Conservation (phyloP, 2,797 vertebrate genomes). For the Notolepis coatsorum region DNA sequence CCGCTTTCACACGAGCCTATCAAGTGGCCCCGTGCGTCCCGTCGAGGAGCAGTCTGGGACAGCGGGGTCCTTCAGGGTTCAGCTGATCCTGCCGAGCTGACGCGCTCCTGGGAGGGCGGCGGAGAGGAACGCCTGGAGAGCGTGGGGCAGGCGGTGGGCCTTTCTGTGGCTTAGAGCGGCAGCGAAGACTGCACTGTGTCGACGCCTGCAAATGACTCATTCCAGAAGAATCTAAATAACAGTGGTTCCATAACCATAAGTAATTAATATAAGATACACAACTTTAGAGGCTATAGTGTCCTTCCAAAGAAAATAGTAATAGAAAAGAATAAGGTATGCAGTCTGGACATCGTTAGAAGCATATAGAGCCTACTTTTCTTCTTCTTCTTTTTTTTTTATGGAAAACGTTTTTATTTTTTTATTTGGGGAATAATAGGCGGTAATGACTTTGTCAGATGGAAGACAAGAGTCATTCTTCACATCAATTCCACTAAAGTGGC, state of each 20-base stretch:
- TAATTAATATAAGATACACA: too few species aligned
- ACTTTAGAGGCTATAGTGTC: too few species aligned
- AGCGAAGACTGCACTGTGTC: too few species aligned
- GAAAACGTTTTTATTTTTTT: not conserved
- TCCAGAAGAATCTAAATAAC: too few species aligned
- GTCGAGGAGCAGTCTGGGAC: conserved; percentile 23
- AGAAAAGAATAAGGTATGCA: too few species aligned
- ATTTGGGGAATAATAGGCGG: not conserved
- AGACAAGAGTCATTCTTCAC: conserved; percentile 19
- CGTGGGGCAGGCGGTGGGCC: too few species aligned
- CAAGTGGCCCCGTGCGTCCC: conserved; percentile 14
- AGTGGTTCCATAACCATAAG: too few species aligned
- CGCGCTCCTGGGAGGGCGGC: not conserved
- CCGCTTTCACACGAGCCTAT: conserved; percentile 21
- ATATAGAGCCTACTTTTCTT: too few species aligned
- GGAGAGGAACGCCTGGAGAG: not conserved
- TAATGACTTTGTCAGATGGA: not conserved
- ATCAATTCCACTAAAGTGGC: conserved; percentile 8
- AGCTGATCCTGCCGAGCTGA: not conserved
- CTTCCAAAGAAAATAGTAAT: too few species aligned
- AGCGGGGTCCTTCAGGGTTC: conserved; percentile 29
- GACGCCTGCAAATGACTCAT: too few species aligned
- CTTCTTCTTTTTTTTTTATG: not conserved
- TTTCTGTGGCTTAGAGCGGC: conserved; percentile 15
- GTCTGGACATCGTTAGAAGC: too few species aligned